These are phyloP conservation scores for Keiferia lycopersicella DNA, from an alignment of 2,888 invertebrate species.

Conservation along the genomic window DNA sequence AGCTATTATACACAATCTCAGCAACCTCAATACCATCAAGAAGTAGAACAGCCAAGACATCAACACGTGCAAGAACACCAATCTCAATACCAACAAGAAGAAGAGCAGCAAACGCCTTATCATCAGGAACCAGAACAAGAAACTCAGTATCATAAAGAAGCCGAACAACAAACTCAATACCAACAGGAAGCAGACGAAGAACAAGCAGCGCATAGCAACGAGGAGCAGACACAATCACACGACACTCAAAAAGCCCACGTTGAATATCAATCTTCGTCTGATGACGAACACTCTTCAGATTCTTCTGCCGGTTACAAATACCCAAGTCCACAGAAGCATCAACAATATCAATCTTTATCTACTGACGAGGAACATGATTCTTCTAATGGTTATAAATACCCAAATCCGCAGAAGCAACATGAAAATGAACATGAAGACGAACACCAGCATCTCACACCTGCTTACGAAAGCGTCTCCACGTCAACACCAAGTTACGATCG, in stretches of 20 bases:
- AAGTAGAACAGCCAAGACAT: constrained; percentile 45
- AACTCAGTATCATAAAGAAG: background rate
- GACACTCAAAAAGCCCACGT: constrained; percentile 1
- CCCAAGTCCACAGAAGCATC: background rate
- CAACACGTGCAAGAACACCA: constrained; percentile 52
- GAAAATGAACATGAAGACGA: constrained; percentile 20
- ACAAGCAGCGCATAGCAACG: background rate
- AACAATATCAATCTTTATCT: constrained; percentile 18
- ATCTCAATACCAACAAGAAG: constrained; percentile 48
- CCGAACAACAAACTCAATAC: constrained; percentile 26
- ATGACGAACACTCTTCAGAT: background rate
- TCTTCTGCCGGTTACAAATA: background rate
- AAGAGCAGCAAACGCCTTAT: constrained; percentile 42
- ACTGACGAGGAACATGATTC: background rate
- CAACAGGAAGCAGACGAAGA: constrained; percentile 1
- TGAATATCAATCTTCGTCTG: constrained; percentile 17
- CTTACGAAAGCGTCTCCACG: constrained; percentile 41
- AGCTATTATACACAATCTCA: constrained; percentile 54
- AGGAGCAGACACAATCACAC: background rate
- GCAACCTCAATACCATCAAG: constrained; percentile 60
- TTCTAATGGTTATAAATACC: background rate
- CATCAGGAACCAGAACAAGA: constrained; percentile 40
- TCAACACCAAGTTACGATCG: constrained; percentile 43
- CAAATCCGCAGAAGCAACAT: constrained; percentile 10
- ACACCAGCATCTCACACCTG: constrained; percentile 37